Percentiles rank a stretch among this genome's conserved stretches.
Conservation (phyloP, 2,113 vertebrate genomes). For the Bagarius yarrelli region DNA sequence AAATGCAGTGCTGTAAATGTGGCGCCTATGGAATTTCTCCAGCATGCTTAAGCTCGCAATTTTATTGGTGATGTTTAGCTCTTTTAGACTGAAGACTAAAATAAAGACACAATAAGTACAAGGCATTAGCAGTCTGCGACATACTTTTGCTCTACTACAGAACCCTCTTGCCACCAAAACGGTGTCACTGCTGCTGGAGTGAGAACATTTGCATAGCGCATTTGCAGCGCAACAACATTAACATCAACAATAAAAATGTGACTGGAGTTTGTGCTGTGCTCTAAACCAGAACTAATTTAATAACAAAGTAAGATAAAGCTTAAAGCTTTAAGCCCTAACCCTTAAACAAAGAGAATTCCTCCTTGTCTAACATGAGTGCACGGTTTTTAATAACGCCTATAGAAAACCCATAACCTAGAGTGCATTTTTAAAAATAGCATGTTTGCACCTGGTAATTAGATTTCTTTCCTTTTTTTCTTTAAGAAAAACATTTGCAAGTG, state of each 20-base stretch:
- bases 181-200: conserved; percentile 17
- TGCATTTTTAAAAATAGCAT: conserved; percentile 15
- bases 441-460: not conserved
- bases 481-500: not conserved
- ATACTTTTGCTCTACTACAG: not conserved
- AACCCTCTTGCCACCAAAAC: conserved; percentile 5
- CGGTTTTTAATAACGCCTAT: conserved; percentile 1
- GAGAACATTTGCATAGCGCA: conserved; percentile 4
- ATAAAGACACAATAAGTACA: conserved; percentile 6
- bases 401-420: not conserved
- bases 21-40: not conserved
- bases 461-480: not conserved
- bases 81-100: not conserved
- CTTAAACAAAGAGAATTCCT: not conserved
- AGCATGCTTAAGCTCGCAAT: not conserved
- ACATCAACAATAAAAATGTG: not conserved
- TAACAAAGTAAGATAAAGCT: not conserved
- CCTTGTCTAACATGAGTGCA: not conserved
- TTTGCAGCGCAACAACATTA: not conserved
- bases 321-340: too few relatives aligned
- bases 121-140: conserved; percentile 12
- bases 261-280: conserved; percentile 11
- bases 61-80: not conserved
- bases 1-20: too few relatives aligned
- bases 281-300: conserved; percentile 3